Evolutionary conservation across 1,140 invertebrate genomes (phyloP).

Genomic region (Caenorhabditis tropicalis): DNA sequence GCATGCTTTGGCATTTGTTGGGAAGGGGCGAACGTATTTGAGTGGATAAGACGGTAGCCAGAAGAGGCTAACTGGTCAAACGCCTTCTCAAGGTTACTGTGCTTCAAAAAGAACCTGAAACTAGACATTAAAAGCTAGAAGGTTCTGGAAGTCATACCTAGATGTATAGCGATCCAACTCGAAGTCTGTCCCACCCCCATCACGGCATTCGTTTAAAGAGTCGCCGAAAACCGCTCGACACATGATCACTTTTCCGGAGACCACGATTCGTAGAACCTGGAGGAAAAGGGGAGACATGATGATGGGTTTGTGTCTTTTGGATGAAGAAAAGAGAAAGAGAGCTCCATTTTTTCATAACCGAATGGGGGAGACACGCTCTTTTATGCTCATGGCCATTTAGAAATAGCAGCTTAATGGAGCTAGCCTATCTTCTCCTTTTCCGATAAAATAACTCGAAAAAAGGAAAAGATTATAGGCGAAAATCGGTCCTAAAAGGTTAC

Average conservation of each 20-base stretch:
- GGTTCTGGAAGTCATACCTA: constrained; percentile 4
- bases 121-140: background rate
- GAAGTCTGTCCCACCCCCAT: constrained; percentile 42
- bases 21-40: constrained; percentile 43
- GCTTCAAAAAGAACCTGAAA: constrained; percentile 51
- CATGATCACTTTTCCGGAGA: constrained; percentile 48
- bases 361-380: too few species aligned
- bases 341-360: too few species aligned
- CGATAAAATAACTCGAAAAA: too few species aligned
- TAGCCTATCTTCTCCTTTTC: too few species aligned
- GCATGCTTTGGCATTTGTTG: constrained; percentile 1
- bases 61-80: constrained; percentile 41
- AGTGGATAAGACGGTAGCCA: constrained; percentile 40
- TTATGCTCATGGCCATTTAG: too few species aligned
- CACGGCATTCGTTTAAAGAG: constrained; percentile 48
- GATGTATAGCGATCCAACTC: constrained; percentile 50
- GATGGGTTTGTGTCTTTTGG: background rate
- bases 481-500: too few species aligned
- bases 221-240: constrained; percentile 46
- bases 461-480: too few species aligned
- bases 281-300: background rate
- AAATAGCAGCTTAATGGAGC: too few species aligned
- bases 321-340: too few species aligned
- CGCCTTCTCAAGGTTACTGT: constrained; percentile 49
- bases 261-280: constrained; percentile 46